Evolutionary conservation across 2,113 vertebrate species (phyloP), one percentile per base, ranked within the genome.

Genomic region (Chamaea fasciata): DNA sequence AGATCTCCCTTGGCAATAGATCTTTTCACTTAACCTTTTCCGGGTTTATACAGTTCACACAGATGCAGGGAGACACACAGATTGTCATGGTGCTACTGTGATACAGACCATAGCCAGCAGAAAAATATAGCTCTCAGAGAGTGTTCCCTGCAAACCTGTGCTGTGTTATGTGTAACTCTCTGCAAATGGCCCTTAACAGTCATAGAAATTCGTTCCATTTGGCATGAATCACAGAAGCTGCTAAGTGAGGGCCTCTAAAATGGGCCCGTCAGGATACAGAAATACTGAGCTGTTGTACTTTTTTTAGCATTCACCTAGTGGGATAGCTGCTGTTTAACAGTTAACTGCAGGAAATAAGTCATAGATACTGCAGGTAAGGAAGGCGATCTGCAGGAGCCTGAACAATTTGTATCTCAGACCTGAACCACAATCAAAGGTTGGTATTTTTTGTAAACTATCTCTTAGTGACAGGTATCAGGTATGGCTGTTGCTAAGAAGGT

Each of bases 311-410:
- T 86, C 67, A 85, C 80, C 85, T 88, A 92, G 75, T 44, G 62
- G 37, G 46, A 92, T 78, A 74, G 87, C 91, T 95, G 89, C 81
- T 96, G 81, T 77, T 95, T 39, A 89, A 87, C 56, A 82, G 52
- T 60, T 84, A 84, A 82, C 74, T 87, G 70, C 18, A 65, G 68
- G 50, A 95, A 91, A 85, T 91, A 69, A 90, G 63, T 59, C 83
- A 89, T 16, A 83, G 65, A 73, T 59, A 47, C 8, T 59, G 67
- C 50, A 87, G 56, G 68, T 83, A 62, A 74, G 31, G 65, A 87
- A 84, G 46, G 65, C 49, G 87, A 75, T 69, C 59, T 84, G 39
- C 46, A 56, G 55, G 22, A 56, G 31, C 65, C 62, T 91, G 18
- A 85, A 27, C 10, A 70, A 74, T 70, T 33, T 84, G n/a, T 11